A percentile compares a stretch with the other conserved stretches of the same genome.
Evolutionary conservation across 2,797 vertebrate genomes (phyloP).

Genomic region (Chelidonichthys spinosus): DNA sequence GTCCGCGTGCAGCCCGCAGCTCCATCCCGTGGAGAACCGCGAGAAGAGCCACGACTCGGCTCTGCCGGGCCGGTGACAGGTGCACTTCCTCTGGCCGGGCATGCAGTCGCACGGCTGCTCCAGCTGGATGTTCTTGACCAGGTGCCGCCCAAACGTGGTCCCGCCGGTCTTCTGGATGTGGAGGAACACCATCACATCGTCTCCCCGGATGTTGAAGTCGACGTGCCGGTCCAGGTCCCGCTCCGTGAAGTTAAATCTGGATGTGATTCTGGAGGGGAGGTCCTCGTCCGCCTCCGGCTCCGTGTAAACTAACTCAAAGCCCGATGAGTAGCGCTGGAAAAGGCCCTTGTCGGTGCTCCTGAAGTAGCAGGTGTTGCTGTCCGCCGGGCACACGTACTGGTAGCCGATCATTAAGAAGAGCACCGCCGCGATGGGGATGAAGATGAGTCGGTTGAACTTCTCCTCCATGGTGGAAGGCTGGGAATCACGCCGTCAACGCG

Average conservation of each 20-base stretch:
- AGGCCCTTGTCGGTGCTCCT: constrained; percentile 67
- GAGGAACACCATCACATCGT: constrained; percentile 94
- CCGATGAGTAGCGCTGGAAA: constrained; percentile 62
- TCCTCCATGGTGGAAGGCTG: constrained; percentile 88
- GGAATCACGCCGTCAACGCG: constrained; percentile 60
- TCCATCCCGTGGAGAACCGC: constrained; percentile 97
- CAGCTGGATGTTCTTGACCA: constrained; percentile 94
- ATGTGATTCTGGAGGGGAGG: constrained; percentile 76
- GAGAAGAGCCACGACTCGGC: constrained; percentile 97
- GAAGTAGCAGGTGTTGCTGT: constrained; percentile 86
- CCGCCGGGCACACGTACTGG: constrained; percentile 92
- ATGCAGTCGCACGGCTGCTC: constrained; percentile 94
- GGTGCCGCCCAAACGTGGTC: constrained; percentile 94
- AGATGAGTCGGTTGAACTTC: constrained; percentile 90
- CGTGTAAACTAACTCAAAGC: constrained; percentile 69
- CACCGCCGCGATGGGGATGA: constrained; percentile 90
- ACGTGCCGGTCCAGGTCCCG: constrained; percentile 89
- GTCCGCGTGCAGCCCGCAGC: constrained; percentile 95
- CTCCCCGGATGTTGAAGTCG: constrained; percentile 90
- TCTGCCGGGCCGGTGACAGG: constrained; percentile 92
- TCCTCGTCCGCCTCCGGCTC: constrained; percentile 82
- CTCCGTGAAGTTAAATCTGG: constrained; percentile 88
- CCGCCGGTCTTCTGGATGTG: constrained; percentile 98
- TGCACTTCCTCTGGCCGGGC: constrained; percentile 93
- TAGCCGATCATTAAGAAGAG: constrained; percentile 91